Evolutionary conservation across 2,888 invertebrate genomes (phyloP), one percentile per base, ranked within the genome.

Genomic region (Caenorhabditis virilis): DNA sequence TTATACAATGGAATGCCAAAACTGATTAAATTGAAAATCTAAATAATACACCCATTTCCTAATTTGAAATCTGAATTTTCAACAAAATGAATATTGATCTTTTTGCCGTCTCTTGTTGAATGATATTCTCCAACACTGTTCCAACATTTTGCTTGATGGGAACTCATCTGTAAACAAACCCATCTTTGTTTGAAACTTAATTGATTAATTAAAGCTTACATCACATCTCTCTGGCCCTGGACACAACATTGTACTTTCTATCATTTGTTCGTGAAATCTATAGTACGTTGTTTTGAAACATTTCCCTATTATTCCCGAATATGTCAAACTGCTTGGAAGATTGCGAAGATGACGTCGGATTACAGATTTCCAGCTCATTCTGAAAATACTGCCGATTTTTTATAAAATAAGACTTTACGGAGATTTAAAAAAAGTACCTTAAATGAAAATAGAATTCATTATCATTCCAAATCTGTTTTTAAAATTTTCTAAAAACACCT

Each of bases 221-320:
- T 61, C 55, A 43, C 71, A 71, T 47, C 67, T 47, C 22, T 71
- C 71, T 5, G 71, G 67, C 23, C 67, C 67, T 0, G 70, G 67
- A 48, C 70, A 70, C 16, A 56, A 26, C 53, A 70, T 64, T 18
- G 22, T 47, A 11, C 54, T 35, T 30, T 62, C 42, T 22, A 33
- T 45, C 15, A 43, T 38, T 15, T 23, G 26, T 9, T 49, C 43
- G 30, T 63, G 53, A 20, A 49, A 64, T 16, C 36, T 38, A 18
- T 67, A 64, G 33, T 53, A 67, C 0, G 61, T 51, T 18, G 51
- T 18, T 6, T 43, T 26, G 39, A 50, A 70, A 27, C 70, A 70
- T 11, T 49, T 39, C 9, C 45, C 52, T 25, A 70, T 64, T 9
- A 61, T 4, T 22, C 51, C 38, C 0, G 47, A 20, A 16, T 68